Base-by-base conservation (phyloP, 1,140 invertebrate genomes). In the Trachymyrmex septentrionalis region DNA sequence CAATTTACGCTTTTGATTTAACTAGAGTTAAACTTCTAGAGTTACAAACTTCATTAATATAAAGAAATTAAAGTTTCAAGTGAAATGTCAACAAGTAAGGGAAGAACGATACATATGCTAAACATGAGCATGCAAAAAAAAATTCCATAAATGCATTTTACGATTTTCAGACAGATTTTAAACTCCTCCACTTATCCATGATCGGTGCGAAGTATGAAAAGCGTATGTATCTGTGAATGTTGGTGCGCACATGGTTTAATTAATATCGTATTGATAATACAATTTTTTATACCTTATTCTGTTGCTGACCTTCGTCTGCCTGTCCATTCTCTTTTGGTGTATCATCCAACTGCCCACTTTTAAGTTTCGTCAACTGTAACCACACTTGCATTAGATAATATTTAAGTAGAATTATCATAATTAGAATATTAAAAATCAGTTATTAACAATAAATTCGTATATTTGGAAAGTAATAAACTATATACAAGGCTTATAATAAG, bases 311-410 rank as follows among this genome's bases (percentile, higher is more conserved):
- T 93, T 96, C 93, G 90, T 96, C 96, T 50, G 96, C 92, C 77
- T 97, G 96, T 85, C 97, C 97, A 93, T 97, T 97, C 94, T 97
- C 97, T 93, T 97, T 97, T 71, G 96, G 96, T n/a, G n/a, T n/a
- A n/a, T n/a, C n/a, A n/a, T n/a, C n/a, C n/a, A n/a, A n/a, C n/a
- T n/a, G n/a, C n/a, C n/a, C n/a, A n/a, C n/a, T n/a, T n/a, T n/a
- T n/a, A n/a, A n/a, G n/a, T n/a, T n/a, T n/a, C n/a, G n/a, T n/a
- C n/a, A n/a, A 96, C 97, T 98, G 93, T 21, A 94, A 92, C 64
- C 87, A 76, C 80, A 73, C 21, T 82, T 30, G 6, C 10, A 24
- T 73, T 61, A 59, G 24, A 4, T 61, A 14, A 6, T 24, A 44
- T 44, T 50, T 50, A 50, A 14, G 73, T 61, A 81, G 21, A 1